Base-by-base conservation (phyloP, 2,888 invertebrate species). In the Amiota mariae region DNA sequence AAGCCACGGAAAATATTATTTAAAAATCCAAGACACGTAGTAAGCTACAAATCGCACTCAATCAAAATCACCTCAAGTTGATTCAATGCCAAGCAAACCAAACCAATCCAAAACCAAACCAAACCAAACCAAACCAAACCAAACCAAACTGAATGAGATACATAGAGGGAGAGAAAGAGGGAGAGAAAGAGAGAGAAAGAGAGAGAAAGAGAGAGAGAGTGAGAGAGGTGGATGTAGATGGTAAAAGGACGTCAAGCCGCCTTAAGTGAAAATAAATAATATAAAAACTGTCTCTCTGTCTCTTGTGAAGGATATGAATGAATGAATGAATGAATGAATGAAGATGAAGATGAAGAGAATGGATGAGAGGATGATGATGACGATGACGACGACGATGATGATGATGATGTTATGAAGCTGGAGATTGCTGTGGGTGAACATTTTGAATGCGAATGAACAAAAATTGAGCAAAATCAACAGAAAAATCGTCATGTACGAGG, bases 21-120 rank as follows among this genome's bases (percentile, higher is more conserved):
- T 85, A 80, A 81, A 84, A 80, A 85, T 77, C 77, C 84, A 77
- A 85, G 81, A 84, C 84, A 84, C 84, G 84, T 84, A 84, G 82
- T 74, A 80, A 78, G 75, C 82, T 82, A 85, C 84, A 84, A 84
- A 85, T 85, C 84, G 82, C 83, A 81, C 81, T 82, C 82, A 84
- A 84, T 84, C 83, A 82, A 84, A 81, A 85, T 83, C 83, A 84
- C 82, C 83, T 84, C 82, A 80, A 78, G 67, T 48, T 48, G 66
- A 59, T 59, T 59, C 59, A 20, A 59, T 59, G 59, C 18, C 59
- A 59, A 20, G 11, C 59, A 15, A 20, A 59, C 15, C 59, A 20
- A 59, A 15, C 15, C 59, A n/a, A 51, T 4, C 54, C 57, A n/a
- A n/a, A n/a, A n/a, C n/a, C n/a, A 57, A 6, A 57, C 15, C 15